phyloP scores from a whole-genome alignment of 2,888 invertebrate genomes.

The Macaria notata region DNA sequence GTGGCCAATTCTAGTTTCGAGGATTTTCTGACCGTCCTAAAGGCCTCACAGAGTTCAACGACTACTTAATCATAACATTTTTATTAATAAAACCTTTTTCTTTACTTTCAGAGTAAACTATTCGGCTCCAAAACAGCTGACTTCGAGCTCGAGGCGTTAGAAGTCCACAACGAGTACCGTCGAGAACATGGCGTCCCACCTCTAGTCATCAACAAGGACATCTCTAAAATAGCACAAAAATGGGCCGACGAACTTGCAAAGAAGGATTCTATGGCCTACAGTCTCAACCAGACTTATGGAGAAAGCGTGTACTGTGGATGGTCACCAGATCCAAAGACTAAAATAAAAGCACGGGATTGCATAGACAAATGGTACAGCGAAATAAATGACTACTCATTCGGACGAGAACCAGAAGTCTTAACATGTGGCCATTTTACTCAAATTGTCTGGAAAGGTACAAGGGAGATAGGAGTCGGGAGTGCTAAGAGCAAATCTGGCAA shows the following conservation, averaged over 20 bases:
- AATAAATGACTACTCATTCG: constrained; percentile 86
- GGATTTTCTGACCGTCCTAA: no score
- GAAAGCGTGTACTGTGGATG: constrained; percentile 89
- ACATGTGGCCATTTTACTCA: constrained; percentile 88
- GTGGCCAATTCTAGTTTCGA: no score
- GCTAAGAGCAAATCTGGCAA: constrained; percentile 89
- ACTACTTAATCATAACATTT: no score
- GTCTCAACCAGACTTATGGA: constrained; percentile 84
- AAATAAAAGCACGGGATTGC: constrained; percentile 85
- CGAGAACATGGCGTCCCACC: constrained; percentile 71
- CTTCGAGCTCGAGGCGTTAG: constrained; percentile 69
- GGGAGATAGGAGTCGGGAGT: constrained; percentile 88
- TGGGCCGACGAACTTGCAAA: constrained; percentile 87
- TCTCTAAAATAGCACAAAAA: constrained; percentile 85
- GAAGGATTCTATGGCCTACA: constrained; percentile 84
- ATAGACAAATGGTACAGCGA: constrained; percentile 90
- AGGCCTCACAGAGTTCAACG: no score
- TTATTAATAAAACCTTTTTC: background rate
- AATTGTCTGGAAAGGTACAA: constrained; percentile 90
- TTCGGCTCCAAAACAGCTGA: constrained; percentile 65
- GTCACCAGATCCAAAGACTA: constrained; percentile 85
- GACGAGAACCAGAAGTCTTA: constrained; percentile 84
- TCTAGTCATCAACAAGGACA: constrained; percentile 83
- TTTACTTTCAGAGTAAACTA: constrained; percentile 66
- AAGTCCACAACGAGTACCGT: constrained; percentile 70